Conservation (phyloP, 2,888 invertebrate species). For the Ichneumoninae sp. region DNA sequence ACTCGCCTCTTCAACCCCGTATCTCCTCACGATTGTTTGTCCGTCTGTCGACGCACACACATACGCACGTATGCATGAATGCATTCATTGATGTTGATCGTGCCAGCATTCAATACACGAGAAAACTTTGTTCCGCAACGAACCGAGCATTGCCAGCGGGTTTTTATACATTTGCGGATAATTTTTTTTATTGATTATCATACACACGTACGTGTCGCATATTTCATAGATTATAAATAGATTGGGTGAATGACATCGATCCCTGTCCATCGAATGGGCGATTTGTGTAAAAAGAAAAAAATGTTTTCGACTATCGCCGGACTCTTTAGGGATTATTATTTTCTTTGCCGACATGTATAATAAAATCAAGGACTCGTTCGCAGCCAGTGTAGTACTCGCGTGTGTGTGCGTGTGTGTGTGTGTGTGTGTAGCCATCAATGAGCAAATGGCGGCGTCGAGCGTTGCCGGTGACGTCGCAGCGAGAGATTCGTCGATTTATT, state of each 20-base stretch:
- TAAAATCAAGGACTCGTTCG: background rate
- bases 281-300: too few species aligned
- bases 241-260: too few species aligned
- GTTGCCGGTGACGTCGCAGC: conserved; percentile 36
- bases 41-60: conserved; percentile 51
- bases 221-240: too few species aligned
- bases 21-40: conserved; percentile 11
- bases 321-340: background rate
- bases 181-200: too few species aligned
- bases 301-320: background rate
- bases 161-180: conserved; percentile 1
- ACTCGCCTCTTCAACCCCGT: background rate
- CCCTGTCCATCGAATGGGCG: too few species aligned
- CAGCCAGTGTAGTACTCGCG: background rate
- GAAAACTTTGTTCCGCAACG: background rate
- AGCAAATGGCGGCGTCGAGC: conserved; percentile 75
- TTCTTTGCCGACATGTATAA: background rate
- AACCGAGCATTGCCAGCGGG: background rate
- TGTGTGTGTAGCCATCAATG: conserved; percentile 73
- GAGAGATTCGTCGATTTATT: conserved; percentile 30
- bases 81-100: conserved; percentile 17
- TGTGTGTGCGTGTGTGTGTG: background rate
- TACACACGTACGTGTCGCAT: too few species aligned
- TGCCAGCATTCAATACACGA: background rate
- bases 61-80: conserved; percentile 34